Evolutionary conservation across 1,140 invertebrate genomes (phyloP), one percentile per base, ranked within the genome.

Genomic region (Microplitis demolitor): DNA sequence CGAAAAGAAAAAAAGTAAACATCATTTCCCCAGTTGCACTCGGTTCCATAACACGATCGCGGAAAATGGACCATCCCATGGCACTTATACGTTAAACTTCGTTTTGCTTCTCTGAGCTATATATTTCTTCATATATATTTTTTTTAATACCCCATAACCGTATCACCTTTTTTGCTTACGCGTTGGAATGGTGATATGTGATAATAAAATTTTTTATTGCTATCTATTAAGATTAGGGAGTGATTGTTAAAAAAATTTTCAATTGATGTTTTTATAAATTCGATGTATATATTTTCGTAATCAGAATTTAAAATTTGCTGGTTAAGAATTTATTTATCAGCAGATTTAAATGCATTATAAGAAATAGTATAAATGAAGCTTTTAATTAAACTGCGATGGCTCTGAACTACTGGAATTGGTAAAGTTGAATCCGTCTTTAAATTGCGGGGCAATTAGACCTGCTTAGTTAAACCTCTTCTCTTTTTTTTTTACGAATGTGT

Each of bases 21-120:
- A 24, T 62, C 72, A 77, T 75, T 77, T 71, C 72, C 74, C 63
- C 60, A 75, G 78, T 71, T 82, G 78, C 80, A 80, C 81, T 82
- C 76, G 73, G 71, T 77, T 80, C 79, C 77, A 79, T 77, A 74
- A 78, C 77, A 83, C 78, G 82, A 78, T 77, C 79, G 78, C 67
- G 76, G 64, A 56, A 75, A 80, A 84, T 75, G 76, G 76, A 74
- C 72, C 81, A 80, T 82, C 79, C 79, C 78, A 74, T 74, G 79
- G 77, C 80, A 83, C 79, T 80, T 77, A 81, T 82, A 78, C 72
- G 69, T 77, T 78, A 76, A 78, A 66, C 64, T 51, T 64, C 39
- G 37, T 39, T 64, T 64, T 31, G 58, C 35, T n/a, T n/a, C 4
- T 62, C n/a, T 24, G 24, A 4, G 33, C 60, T 33, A 33, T 31